phyloP scores from a whole-genome alignment of 2,888 invertebrate species.

The Suillia variegata region DNA sequence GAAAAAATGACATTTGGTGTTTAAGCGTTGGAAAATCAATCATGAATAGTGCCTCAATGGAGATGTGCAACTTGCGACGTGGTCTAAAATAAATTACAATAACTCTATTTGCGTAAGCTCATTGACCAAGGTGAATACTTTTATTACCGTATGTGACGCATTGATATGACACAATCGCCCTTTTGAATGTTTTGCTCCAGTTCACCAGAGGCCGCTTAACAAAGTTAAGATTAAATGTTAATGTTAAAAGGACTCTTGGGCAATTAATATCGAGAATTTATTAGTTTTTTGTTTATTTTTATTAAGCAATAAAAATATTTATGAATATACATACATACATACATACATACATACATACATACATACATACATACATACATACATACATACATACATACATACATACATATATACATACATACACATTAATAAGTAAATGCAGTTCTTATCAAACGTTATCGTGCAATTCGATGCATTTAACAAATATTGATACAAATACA shows the following conservation, averaged over 20 bases:
- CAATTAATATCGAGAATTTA: too few relatives aligned
- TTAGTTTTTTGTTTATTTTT: too few relatives aligned
- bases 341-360: neutral
- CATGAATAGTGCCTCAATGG: constrained; percentile 61
- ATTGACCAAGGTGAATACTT: too few relatives aligned
- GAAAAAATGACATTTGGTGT: constrained; percentile 61
- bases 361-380: neutral
- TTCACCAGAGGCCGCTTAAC: constrained; percentile 60
- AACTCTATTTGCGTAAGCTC: too few relatives aligned
- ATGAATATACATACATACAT: neutral
- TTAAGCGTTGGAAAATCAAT: constrained; percentile 61
- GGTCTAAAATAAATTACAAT: too few relatives aligned
- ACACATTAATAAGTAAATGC: neutral
- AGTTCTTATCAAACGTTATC: too few relatives aligned
- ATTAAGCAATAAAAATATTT: too few relatives aligned
- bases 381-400: neutral
- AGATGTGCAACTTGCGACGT: constrained; percentile 59
- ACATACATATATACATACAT: neutral
- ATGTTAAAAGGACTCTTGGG: too few relatives aligned
- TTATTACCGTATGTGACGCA: constrained; percentile 61
- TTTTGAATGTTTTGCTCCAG: constrained; percentile 60
- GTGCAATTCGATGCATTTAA: too few relatives aligned
- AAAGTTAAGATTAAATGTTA: too few relatives aligned
- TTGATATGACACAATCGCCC: constrained; percentile 61
- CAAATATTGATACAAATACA: neutral